phyloP scores from a whole-genome alignment of 2,888 invertebrate genomes.

The Smittia sp. region DNA sequence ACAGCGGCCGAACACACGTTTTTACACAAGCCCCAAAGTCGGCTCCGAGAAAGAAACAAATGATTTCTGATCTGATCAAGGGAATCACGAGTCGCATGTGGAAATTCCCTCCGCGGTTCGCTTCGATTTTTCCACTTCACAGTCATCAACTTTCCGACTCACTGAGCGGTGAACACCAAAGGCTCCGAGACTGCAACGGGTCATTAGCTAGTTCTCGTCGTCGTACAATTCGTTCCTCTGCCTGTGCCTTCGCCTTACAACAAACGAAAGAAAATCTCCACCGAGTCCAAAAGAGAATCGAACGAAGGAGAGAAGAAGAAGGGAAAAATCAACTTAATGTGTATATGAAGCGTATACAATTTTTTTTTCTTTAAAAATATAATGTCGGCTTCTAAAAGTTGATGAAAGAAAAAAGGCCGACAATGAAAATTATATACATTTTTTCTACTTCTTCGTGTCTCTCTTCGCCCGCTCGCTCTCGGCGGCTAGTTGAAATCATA shows the following conservation, averaged over 20 bases:
- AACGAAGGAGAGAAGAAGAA: not conserved
- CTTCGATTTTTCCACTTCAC: not conserved
- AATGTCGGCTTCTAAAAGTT: slow-evolving; percentile 26
- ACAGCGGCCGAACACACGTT: slow-evolving; percentile 12
- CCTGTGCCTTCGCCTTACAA: not conserved
- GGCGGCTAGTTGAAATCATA: slow-evolving; percentile 8
- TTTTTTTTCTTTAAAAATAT: slow-evolving; percentile 13
- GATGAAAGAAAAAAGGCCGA: slow-evolving; percentile 23
- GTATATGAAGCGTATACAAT: slow-evolving; percentile 26
- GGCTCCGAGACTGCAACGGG: not conserved
- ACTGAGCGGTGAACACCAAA: not conserved
- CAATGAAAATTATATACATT: slow-evolving; percentile 17
- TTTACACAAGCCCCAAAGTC: slow-evolving; percentile 16
- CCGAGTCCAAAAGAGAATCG: slow-evolving; percentile 22
- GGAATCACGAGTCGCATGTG: slow-evolving; percentile 1
- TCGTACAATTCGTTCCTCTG: too few relatives aligned
- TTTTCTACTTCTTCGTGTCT: not conserved
- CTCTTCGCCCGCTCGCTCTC: not conserved
- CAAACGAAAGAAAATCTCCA: slow-evolving; percentile 20
- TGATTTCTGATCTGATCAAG: not conserved
- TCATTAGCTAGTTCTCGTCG: not conserved
- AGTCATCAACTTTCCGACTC: not conserved
- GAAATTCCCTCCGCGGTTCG: too few relatives aligned
- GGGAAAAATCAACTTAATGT: slow-evolving; percentile 28
- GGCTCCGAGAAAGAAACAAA: slow-evolving; percentile 22